phyloP scores from a whole-genome alignment of 2,888 invertebrate species.

The Boloria selene region DNA sequence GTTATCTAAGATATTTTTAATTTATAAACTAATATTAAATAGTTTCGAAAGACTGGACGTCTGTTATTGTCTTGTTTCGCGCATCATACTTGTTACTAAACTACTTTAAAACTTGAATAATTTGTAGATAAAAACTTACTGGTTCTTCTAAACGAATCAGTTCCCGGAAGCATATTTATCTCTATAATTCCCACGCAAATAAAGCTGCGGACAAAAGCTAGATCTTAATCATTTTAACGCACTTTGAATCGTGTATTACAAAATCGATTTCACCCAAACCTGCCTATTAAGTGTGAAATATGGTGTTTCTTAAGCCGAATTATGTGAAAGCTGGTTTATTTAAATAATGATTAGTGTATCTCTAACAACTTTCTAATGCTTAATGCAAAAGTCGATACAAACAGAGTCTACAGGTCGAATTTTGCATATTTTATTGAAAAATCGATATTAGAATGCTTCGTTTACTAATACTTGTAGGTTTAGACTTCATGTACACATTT shows the following conservation, averaged over 20 bases:
- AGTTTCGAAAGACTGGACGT: too few species aligned
- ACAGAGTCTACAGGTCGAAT: background rate
- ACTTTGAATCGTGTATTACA: constrained; percentile 11
- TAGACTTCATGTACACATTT: too few species aligned
- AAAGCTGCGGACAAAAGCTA: constrained; percentile 3
- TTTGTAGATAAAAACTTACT: too few species aligned
- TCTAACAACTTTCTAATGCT: constrained; percentile 50
- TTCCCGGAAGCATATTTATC: too few species aligned
- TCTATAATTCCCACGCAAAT: constrained; percentile 5
- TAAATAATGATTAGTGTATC: constrained; percentile 44
- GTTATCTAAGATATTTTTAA: too few species aligned
- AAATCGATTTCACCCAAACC: constrained; percentile 33
- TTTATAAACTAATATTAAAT: too few species aligned
- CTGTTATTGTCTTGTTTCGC: too few species aligned
- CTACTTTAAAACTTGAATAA: too few species aligned
- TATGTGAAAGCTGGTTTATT: constrained; percentile 47
- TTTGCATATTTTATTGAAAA: background rate
- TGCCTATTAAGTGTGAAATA: constrained; percentile 41
- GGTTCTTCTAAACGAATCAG: too few species aligned
- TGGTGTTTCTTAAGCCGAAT: constrained; percentile 38
- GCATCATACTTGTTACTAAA: too few species aligned
- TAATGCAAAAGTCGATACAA: constrained; percentile 18
- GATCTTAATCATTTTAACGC: constrained; percentile 2
- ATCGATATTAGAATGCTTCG: background rate
- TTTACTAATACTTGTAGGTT: too few species aligned